Evolutionary conservation across 2,797 vertebrate genomes (phyloP), one percentile per base, ranked within the genome.

Genomic region (Argentina silus): DNA sequence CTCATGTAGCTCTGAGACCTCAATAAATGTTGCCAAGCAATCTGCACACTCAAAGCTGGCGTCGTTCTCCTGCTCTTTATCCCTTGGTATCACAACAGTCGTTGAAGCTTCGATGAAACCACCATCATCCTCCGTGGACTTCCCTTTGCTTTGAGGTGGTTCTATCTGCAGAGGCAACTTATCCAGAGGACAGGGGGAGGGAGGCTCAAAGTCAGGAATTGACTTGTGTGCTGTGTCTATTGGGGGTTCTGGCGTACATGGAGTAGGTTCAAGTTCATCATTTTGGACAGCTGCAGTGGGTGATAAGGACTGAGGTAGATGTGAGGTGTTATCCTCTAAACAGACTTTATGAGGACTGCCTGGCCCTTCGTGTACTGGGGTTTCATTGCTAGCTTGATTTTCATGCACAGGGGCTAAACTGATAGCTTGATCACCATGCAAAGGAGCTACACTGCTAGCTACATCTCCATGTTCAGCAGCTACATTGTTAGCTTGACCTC

Each of bases 21-120:
- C 81, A 15, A 11, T 62, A 63, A 89, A 80, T 21, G 23, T 71
- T 48, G 78, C 73, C 17, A 15, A 61, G 67, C 87, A 90, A 42
- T 85, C 78, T 3, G 64, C 81, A 75, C 86, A 88, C 44, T 65
- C 53, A 67, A 82, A 70, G 8, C 42, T 36, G 27, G 27, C 59
- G 55, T 80, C 77, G 14, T 63, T 9, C 8, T 7, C 4, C n/a
- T 9, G 44, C 4, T 55, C 43, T 59, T 45, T 53, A 43, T 60
- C 36, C 61, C 14, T 51, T 56, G 23, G 21, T 62, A 11, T 71
- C 48, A 23, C 50, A 15, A 47, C 7, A 17, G 53, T 47, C 21
- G 15, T 50, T 36, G 69, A n/a, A 27, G 23, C 17, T 17, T 48
- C 17, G 0, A 7, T 19, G 0, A 23, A 36, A n/a, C 67, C 65